These are phyloP conservation scores for Polydrusus tereticollis DNA, from an alignment of 2,888 invertebrate species.

Conservation along the genomic window DNA sequence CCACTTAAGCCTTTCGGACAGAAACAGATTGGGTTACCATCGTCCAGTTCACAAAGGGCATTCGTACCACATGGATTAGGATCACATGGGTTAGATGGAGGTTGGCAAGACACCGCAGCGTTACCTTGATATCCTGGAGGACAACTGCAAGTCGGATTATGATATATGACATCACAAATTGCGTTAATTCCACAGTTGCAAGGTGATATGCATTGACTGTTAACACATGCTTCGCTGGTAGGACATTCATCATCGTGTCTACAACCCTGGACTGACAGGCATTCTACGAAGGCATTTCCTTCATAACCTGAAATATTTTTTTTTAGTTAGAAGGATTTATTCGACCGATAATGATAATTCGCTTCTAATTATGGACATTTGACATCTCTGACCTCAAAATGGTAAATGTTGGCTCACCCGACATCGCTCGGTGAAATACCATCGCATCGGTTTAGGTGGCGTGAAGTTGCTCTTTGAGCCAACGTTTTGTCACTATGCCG, in stretches of 20 bases:
- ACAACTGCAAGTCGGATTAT: slow-evolving; percentile 86
- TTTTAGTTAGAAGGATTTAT: background rate
- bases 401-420: too few relatives aligned
- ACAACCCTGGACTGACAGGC: slow-evolving; percentile 79
- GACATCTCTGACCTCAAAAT: too few relatives aligned
- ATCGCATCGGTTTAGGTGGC: too few relatives aligned
- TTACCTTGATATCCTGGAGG: slow-evolving; percentile 85
- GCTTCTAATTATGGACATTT: too few relatives aligned
- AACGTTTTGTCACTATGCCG: too few relatives aligned
- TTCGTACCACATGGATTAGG: slow-evolving; percentile 91
- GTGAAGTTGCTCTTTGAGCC: too few relatives aligned
- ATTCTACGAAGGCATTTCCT: slow-evolving; percentile 84
- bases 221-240: slow-evolving; percentile 81
- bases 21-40: slow-evolving; percentile 89
- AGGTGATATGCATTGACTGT: slow-evolving; percentile 82
- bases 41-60: slow-evolving; percentile 86
- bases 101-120: slow-evolving; percentile 78
- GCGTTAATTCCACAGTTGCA: slow-evolving; percentile 85
- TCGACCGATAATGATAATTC: too few relatives aligned
- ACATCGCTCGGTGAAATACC: too few relatives aligned
- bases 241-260: slow-evolving; percentile 80
- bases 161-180: slow-evolving; percentile 84
- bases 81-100: slow-evolving; percentile 82
- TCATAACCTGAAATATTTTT: slow-evolving; percentile 65
- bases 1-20: slow-evolving; percentile 92